These are phyloP conservation scores for Oscheius sp. DNA, from an alignment of 2,888 invertebrate genomes.

Conservation along the genomic window DNA sequence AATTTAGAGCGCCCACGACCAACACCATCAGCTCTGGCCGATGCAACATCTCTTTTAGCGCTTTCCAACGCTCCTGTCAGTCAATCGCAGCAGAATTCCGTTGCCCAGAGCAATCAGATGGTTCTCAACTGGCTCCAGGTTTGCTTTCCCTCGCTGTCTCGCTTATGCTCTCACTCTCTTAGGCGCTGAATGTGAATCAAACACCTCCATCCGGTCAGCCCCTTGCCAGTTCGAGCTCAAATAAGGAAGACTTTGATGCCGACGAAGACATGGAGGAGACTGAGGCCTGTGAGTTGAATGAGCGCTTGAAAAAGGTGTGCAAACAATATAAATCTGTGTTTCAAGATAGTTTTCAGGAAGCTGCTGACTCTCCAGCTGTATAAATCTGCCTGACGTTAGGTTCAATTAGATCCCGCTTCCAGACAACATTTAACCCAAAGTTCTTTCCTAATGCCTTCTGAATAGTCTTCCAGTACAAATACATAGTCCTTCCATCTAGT, in stretches of 20 bases:
- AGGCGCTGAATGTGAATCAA: constrained; percentile 37
- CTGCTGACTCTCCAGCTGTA: constrained; percentile 5
- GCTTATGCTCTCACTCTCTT: not conserved
- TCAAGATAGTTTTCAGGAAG: not conserved
- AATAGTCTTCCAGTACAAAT: constrained; percentile 31
- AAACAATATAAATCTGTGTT: not conserved
- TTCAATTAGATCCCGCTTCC: constrained; percentile 3
- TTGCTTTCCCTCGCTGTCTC: not conserved
- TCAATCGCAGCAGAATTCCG: constrained; percentile 42
- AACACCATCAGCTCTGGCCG: constrained; percentile 60
- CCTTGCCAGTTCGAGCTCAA: constrained; percentile 24
- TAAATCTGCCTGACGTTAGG: constrained; percentile 2
- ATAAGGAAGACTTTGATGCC: constrained; percentile 46
- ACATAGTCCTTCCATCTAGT: constrained; percentile 14
- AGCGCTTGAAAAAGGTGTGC: constrained; percentile 38
- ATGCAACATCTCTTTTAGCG: constrained; percentile 68
- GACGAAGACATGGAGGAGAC: constrained; percentile 67
- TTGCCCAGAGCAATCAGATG: constrained; percentile 67
- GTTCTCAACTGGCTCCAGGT: constrained; percentile 70
- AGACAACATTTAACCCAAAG: constrained; percentile 2
- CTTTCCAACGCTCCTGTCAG: constrained; percentile 48
- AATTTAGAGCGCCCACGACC: constrained; percentile 42
- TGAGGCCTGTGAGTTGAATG: constrained; percentile 55
- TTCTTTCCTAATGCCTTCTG: constrained; percentile 25
- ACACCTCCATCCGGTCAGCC: constrained; percentile 26